Percentiles rank a stretch among this genome's conserved stretches.
phyloP scores from a whole-genome alignment of 1,140 invertebrate genomes.

The Arion vulgaris region DNA sequence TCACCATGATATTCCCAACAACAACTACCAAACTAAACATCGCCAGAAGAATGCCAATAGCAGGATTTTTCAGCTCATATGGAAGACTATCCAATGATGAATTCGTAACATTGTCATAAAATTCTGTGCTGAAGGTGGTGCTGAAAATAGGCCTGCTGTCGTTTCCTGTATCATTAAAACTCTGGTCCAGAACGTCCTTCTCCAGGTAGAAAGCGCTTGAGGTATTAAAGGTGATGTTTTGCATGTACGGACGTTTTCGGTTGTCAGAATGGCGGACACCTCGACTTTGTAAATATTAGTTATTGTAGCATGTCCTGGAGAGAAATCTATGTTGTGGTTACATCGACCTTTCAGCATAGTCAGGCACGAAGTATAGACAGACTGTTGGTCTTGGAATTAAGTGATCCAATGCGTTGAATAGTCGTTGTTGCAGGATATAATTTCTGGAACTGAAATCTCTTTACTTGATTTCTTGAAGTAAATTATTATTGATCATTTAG shows the following conservation, averaged over 20 bases:
- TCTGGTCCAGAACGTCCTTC: slow-evolving; percentile 1
- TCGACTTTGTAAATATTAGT: background rate
- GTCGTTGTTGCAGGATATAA: no score
- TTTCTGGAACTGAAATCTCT: no score
- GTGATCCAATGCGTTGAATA: no score
- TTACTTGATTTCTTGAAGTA: no score
- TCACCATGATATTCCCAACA: slow-evolving; percentile 92
- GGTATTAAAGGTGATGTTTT: background rate
- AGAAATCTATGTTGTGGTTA: background rate
- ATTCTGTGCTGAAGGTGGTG: background rate
- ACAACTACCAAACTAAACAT: slow-evolving; percentile 87
- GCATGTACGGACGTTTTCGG: slow-evolving; percentile 20
- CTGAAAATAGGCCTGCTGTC: background rate
- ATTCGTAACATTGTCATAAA: slow-evolving; percentile 12
- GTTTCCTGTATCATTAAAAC: background rate
- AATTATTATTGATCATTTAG: no score
- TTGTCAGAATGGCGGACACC: background rate
- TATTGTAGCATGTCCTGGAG: background rate
- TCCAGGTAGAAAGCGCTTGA: background rate
- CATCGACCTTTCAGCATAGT: background rate
- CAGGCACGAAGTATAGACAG: background rate
- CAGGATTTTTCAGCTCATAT: slow-evolving; percentile 52
- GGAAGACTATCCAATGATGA: slow-evolving; percentile 23
- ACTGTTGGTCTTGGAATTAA: no score
- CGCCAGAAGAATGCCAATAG: slow-evolving; percentile 58